phyloP scores from a whole-genome alignment of 2,113 vertebrate species.

The Geothlypis trichas region DNA sequence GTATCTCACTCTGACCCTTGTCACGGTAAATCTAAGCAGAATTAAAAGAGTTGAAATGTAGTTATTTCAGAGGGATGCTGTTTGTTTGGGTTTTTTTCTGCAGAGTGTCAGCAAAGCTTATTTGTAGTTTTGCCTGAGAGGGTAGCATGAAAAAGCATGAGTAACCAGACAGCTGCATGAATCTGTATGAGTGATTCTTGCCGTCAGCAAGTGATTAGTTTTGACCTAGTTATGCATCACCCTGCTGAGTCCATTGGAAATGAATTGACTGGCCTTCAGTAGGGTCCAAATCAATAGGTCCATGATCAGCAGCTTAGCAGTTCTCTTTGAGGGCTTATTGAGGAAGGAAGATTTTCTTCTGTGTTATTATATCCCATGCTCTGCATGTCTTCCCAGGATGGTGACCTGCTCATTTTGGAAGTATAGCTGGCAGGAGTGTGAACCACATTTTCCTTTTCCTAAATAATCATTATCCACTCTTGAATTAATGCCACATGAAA shows the following conservation, averaged over 20 bases:
- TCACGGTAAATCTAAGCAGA: background rate
- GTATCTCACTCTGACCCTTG: background rate
- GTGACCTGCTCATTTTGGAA: background rate
- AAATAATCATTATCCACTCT: background rate
- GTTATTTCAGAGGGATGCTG: background rate
- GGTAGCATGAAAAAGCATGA: background rate
- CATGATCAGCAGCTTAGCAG: background rate
- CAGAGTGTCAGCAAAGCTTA: background rate
- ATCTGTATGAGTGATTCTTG: background rate
- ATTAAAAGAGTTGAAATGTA: background rate
- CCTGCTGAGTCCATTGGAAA: background rate
- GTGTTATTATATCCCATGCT: background rate
- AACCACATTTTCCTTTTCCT: background rate
- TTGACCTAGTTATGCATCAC: conserved; percentile 15
- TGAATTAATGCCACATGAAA: background rate
- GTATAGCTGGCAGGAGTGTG: background rate
- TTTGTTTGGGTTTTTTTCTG: background rate
- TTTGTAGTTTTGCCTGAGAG: background rate
- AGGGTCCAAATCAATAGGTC: background rate
- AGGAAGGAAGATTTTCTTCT: background rate
- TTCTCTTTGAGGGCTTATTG: background rate
- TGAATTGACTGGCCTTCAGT: background rate
- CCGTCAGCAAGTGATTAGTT: conserved; percentile 9
- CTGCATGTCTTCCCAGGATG: background rate
- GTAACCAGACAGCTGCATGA: background rate